Base-by-base conservation (phyloP, 1,140 invertebrate species). In the Diploscapter pachys region DNA sequence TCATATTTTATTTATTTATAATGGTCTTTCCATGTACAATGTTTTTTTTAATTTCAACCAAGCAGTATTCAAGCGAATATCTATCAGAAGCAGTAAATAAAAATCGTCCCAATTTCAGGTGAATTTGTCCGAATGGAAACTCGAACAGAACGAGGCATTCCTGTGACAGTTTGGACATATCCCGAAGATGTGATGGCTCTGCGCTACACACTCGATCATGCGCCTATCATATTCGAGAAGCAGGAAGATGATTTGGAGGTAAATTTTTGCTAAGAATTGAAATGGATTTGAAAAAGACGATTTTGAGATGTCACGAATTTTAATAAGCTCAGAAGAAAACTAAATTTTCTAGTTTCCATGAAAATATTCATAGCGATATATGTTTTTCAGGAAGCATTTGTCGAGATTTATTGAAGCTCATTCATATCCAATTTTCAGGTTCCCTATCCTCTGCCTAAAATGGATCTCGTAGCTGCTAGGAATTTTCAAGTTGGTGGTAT, bases 401-500 rank as follows among this genome's bases (percentile, higher is more conserved):
- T 11, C 51, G 59, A 54, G 49, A 72, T 48, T 51, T 80, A 5
- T 63, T 52, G 9, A 80, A 31, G 1, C 59, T 68, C 62, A 61
- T 51, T 9, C 59, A 54, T n/a, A 73, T 53, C 59, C 3, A 6
- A 63, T n/a, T 72, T 73, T 71, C 55, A 84, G 72, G 68, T 85
- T 9, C 62, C 73, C 11, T 86, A 86, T 73, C 84, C 85, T 4
- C 63, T 86, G 11, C 63, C 62, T 6, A 86, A 85, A 77, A 71
- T 86, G 63, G 88, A 88, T 80, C 85, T 88, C 77, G 87, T 88
- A n/a, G 86, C 88, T 4, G 85, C 87, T 5, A 86, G 87, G 49
- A 87, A 86, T 74, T 88, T 88, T 76, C 86, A 85, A 72, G 88
- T 85, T n/a, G 87, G 87, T 6, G 88, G 86, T 6, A 88, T 88